Base-by-base conservation (phyloP, 1,140 invertebrate species). In the Bombus confusus region DNA sequence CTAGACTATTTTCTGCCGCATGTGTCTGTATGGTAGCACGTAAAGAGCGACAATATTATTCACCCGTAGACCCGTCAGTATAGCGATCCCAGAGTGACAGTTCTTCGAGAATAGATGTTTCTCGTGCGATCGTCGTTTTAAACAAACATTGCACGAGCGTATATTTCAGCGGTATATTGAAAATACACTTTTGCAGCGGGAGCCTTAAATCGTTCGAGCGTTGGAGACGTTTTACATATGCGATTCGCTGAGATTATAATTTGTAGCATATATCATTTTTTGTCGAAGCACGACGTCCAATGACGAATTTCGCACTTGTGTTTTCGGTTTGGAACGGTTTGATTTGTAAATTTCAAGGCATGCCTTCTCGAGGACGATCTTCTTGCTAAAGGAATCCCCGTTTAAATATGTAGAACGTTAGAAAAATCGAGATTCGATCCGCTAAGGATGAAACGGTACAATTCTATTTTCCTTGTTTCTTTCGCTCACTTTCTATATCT, bases 1-100 rank as follows among this genome's bases (percentile, higher is more conserved):
- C 87, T 91, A 88, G 86, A 92, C 90, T 92, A 93, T 93, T 93
- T 92, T 93, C 90, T 92, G 88, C 91, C 90, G 86, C 87, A 89
- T 90, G 90, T 88, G 91, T 89, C 83, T 93, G 89, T 87, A 90
- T 88, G 87, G 83, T 92, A 87, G 86, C 83, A 87, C 86, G 83
- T 89, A 90, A 90, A 90, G 82, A 91, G 86, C 87, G 90, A 92
- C 90, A 92, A 91, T 92, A 92, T 92, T 85, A 90, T 83, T 85
- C 86, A 89, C 77, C 78, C 77, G 86, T 90, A 90, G 86, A 52
- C 66, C 87, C 75, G 74, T 84, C 84, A 13, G 34, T 76, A 89
- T 88, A 88, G 83, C 64, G 80, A 68, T 80, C 69, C 62, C 62
- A 73, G 41, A 75, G 77, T 81, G 66, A 85, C 77, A 68, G 73